Evolutionary conservation across 2,888 invertebrate genomes (phyloP).

Genomic region (Dicyrtomina minuta): DNA sequence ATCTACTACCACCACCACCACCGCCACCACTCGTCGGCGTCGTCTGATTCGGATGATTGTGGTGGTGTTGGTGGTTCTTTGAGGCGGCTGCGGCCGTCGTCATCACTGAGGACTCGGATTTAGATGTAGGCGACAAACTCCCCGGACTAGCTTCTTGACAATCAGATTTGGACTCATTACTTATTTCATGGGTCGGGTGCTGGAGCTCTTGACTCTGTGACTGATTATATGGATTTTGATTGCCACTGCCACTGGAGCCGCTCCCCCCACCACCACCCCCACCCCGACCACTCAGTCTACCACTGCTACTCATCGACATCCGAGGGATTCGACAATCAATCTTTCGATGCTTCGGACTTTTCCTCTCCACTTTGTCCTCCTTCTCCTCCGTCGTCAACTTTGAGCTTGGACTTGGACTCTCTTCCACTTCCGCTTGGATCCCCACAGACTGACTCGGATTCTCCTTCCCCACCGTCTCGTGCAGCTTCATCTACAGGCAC

Average conservation of each 20-base stretch:
- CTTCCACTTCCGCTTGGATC: neutral
- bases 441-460: constrained; percentile 19
- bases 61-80: neutral
- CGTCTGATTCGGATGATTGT: too few relatives aligned
- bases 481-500: constrained; percentile 36
- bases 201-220: neutral
- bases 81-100: neutral
- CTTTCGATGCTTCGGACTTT: constrained; percentile 30
- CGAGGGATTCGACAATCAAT: constrained; percentile 41
- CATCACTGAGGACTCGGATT: constrained; percentile 29
- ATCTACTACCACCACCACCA: too few relatives aligned
- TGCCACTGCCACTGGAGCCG: neutral
- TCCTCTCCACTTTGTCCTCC: constrained; percentile 11
- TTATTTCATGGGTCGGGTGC: neutral
- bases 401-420: neutral
- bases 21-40: too few relatives aligned
- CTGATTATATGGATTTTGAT: constrained; percentile 13
- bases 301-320: constrained; percentile 21
- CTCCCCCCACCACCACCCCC: neutral
- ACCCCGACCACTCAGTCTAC: neutral
- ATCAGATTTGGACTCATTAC: constrained; percentile 24
- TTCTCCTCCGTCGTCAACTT: neutral
- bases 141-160: constrained; percentile 19
- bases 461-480: constrained; percentile 35
- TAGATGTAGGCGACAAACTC: constrained; percentile 25